A percentile compares a stretch with the other conserved stretches of the same genome.
Evolutionary conservation across 2,113 vertebrate genomes (phyloP).

Genomic region (Pungitius pungitius): DNA sequence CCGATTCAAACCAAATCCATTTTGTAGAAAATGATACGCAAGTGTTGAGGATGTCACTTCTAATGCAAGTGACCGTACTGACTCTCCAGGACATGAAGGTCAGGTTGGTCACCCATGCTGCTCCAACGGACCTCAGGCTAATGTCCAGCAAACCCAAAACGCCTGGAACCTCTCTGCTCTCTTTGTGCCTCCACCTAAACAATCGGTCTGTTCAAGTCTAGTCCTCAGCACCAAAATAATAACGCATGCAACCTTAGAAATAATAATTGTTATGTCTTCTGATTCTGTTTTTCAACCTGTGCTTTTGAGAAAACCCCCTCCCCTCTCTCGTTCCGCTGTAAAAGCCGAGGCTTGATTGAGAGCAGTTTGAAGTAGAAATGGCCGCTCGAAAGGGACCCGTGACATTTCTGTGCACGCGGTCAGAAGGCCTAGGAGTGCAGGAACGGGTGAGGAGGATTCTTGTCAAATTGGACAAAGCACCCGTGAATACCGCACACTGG

Average conservation of each 20-base stretch:
- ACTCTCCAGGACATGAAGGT: slow-evolving; percentile 3
- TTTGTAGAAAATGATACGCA: neutral
- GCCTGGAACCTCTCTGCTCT: slow-evolving; percentile 4
- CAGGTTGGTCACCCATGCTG: slow-evolving; percentile 12
- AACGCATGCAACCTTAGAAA: slow-evolving; percentile 8
- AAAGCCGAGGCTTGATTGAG: slow-evolving; percentile 29
- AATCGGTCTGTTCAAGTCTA: neutral
- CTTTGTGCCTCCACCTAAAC: neutral
- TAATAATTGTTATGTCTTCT: neutral
- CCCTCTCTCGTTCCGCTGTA: slow-evolving; percentile 43
- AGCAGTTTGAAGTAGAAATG: slow-evolving; percentile 16
- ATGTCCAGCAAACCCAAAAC: slow-evolving; percentile 36
- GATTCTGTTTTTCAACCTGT: slow-evolving; percentile 1
- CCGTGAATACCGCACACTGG: neutral
- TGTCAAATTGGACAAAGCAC: neutral
- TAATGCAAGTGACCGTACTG: neutral
- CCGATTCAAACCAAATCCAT: neutral
- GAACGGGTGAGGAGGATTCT: neutral
- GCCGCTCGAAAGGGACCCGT: slow-evolving; percentile 16
- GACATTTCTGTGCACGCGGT: slow-evolving; percentile 26
- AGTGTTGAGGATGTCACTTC: neutral
- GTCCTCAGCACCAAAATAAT: slow-evolving; percentile 6
- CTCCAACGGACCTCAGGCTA: neutral
- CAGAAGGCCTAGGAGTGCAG: neutral
- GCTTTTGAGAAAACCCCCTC: neutral